A percentile compares a stretch with the other conserved stretches of the same genome.
Evolutionary conservation across 92 coral and sea anemone species (phyloP).

Genomic region (Heteractis magnifica): DNA sequence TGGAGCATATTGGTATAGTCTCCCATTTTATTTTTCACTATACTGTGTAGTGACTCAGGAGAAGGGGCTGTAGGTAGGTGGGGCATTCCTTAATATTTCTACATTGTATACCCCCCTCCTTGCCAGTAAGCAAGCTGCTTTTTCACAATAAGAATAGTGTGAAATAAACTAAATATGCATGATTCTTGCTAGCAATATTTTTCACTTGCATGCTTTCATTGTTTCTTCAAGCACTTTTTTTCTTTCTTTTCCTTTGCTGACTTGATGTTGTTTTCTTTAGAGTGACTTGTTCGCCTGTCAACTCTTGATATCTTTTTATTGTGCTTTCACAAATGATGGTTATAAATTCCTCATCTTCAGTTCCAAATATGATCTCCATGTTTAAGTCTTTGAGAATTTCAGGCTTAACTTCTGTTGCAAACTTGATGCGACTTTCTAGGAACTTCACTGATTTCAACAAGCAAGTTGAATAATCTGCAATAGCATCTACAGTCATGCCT

Average conservation of each 20-base stretch:
- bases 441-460: slow-evolving; percentile 66
- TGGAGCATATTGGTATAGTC: no score
- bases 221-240: not conserved
- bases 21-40: no score
- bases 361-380: slow-evolving; percentile 60
- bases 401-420: slow-evolving; percentile 64
- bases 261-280: slow-evolving; percentile 14
- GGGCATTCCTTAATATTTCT: no score
- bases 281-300: slow-evolving; percentile 17
- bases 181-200: no score
- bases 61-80: no score
- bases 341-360: slow-evolving; percentile 65
- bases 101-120: no score
- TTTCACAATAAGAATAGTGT: no score
- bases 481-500: slow-evolving; percentile 60
- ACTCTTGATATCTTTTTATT: slow-evolving; percentile 50
- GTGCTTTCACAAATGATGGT: slow-evolving; percentile 63
- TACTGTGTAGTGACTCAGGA: no score
- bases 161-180: no score
- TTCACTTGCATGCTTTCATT: no score
- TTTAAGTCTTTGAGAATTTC: slow-evolving; percentile 46
- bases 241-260: slow-evolving; percentile 19
- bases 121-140: no score
- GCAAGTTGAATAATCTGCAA: slow-evolving; percentile 62
- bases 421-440: slow-evolving; percentile 66